A percentile compares a stretch with the other conserved stretches of the same genome.
Evolutionary conservation across 2,797 vertebrate species (phyloP).

Genomic region (Scleropages formosus): DNA sequence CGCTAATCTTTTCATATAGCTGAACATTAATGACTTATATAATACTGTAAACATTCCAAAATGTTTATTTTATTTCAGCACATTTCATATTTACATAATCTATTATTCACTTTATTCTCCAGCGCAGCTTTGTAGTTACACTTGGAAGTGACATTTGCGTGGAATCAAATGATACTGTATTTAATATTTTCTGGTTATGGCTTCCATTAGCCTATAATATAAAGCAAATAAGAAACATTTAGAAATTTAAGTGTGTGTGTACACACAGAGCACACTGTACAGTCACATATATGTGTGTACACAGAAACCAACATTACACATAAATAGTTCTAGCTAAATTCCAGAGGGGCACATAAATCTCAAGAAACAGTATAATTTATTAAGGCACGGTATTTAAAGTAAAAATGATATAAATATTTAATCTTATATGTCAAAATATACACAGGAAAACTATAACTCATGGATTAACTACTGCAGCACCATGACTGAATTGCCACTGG

Average conservation of each 20-base stretch:
- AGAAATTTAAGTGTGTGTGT: constrained; percentile 42
- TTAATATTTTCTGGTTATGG: constrained; percentile 57
- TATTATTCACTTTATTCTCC: constrained; percentile 48
- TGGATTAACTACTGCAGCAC: constrained; percentile 68
- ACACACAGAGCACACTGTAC: constrained; percentile 44
- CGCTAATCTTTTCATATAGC: too few relatives aligned
- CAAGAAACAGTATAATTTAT: constrained; percentile 70
- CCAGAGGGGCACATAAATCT: constrained; percentile 62
- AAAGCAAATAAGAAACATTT: constrained; percentile 47
- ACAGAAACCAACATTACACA: constrained; percentile 60
- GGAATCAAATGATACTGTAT: constrained; percentile 56
- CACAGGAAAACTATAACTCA: constrained; percentile 69
- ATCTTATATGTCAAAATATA: constrained; percentile 87
- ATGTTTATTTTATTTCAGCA: constrained; percentile 70
- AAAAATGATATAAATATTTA: constrained; percentile 74
- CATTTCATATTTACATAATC: constrained; percentile 70
- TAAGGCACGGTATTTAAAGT: constrained; percentile 66
- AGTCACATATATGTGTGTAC: constrained; percentile 53
- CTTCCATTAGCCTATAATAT: constrained; percentile 65
- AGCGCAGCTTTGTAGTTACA: constrained; percentile 58
- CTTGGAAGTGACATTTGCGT: constrained; percentile 50
- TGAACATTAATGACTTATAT: too few relatives aligned
- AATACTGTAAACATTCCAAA: too few relatives aligned
- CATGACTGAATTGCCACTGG: constrained; percentile 67
- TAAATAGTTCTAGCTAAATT: constrained; percentile 71